These are phyloP conservation scores for Stichodactyla helianthus DNA, from an alignment of 64 coral and sea anemone species.

Conservation along the genomic window DNA sequence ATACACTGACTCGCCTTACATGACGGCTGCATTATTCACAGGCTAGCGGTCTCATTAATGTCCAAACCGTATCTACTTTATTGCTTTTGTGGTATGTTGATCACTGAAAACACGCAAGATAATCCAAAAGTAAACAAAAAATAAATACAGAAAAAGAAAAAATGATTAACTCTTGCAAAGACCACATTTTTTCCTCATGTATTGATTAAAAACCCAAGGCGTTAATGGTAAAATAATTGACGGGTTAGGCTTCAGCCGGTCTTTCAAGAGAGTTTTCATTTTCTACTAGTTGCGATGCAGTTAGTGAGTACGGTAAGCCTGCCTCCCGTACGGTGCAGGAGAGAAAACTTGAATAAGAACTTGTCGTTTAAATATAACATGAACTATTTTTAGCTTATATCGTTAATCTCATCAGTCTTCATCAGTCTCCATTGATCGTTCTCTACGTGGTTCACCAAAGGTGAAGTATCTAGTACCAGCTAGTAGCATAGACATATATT, in stretches of 20 bases:
- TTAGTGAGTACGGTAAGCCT: background rate
- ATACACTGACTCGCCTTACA: too few species aligned
- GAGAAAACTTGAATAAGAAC: background rate
- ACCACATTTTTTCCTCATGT: background rate
- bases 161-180: background rate
- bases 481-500: too few species aligned
- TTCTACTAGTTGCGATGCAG: too few species aligned
- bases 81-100: background rate
- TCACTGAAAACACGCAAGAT: background rate
- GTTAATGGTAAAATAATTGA: background rate
- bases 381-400: background rate
- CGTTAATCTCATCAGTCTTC: background rate
- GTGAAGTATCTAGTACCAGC: background rate
- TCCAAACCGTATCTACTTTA: background rate
- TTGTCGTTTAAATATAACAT: background rate
- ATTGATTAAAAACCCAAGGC: background rate
- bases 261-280: background rate
- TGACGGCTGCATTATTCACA: too few species aligned
- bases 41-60: too few species aligned
- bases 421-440: background rate
- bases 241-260: background rate
- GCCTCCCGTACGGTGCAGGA: background rate
- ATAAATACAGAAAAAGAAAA: background rate
- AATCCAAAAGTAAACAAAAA: background rate
- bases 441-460: background rate